Percentiles rank a stretch among this genome's conserved stretches.
Evolutionary conservation across 2,113 vertebrate species (phyloP).

Genomic region (Muntiacus reevesi): DNA sequence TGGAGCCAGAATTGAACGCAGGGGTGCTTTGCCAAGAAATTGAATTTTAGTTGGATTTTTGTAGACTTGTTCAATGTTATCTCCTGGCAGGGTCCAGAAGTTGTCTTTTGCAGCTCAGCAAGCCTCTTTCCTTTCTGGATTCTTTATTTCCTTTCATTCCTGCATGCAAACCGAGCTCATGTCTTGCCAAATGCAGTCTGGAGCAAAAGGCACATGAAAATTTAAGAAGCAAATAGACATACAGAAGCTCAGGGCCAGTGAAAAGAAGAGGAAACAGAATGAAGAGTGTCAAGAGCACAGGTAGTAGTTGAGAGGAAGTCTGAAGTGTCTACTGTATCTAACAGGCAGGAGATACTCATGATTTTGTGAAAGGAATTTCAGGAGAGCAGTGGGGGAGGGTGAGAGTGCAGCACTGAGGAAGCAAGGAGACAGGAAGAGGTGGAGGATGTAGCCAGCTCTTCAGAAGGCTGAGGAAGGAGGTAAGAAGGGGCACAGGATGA

Average conservation of each 20-base stretch:
- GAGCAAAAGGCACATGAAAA: not conserved
- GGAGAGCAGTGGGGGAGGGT: accelerated
- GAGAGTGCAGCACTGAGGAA: not conserved
- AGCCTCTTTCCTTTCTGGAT: not conserved
- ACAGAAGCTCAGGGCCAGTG: not conserved
- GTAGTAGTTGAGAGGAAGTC: not conserved
- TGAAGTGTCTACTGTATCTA: not conserved
- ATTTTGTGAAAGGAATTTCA: not conserved
- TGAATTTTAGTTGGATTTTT: not conserved
- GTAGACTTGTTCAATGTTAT: not conserved
- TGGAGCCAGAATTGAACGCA: not conserved
- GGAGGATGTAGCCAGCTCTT: not conserved
- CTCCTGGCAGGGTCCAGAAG: not conserved
- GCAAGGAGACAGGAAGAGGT: not conserved
- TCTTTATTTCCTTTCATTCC: not conserved
- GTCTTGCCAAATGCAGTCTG: not conserved
- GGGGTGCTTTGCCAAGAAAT: not conserved
- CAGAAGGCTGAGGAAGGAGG: not conserved
- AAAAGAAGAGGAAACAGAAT: not conserved
- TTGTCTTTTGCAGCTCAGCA: not conserved
- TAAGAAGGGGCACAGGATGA: not conserved
- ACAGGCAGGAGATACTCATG: not conserved
- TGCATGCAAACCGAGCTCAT: not conserved
- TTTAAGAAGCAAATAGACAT: not conserved
- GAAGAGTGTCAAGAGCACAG: not conserved